phyloP scores from a whole-genome alignment of 2,113 vertebrate genomes.

The Harpagus bidentatus region DNA sequence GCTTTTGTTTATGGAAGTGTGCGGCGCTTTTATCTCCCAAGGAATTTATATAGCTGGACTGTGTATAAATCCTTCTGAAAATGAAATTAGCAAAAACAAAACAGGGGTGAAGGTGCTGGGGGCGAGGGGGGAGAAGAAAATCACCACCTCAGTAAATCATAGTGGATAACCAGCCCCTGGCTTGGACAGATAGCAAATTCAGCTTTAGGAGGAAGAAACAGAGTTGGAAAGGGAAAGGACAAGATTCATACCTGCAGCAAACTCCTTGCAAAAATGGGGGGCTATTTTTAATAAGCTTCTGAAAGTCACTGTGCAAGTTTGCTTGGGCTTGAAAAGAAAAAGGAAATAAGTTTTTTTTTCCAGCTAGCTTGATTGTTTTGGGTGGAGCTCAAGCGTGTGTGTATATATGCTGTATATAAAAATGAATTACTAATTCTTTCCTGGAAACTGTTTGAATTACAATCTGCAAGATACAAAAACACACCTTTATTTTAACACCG shows the following conservation, averaged over 20 bases:
- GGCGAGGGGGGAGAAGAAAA: not conserved
- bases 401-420: constrained; percentile 48
- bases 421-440: constrained; percentile 73
- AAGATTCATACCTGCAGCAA: constrained; percentile 17
- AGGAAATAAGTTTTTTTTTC: constrained; percentile 62
- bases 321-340: constrained; percentile 49
- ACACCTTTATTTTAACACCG: constrained; percentile 63
- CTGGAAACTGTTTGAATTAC: constrained; percentile 78
- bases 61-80: constrained; percentile 54
- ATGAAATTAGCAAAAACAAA: constrained; percentile 62
- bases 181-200: constrained; percentile 51
- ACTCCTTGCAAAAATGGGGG: constrained; percentile 4
- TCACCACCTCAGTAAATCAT: constrained; percentile 52
- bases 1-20: constrained; percentile 52
- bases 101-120: constrained; percentile 19
- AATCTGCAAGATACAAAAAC: constrained; percentile 74
- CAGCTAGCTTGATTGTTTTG: constrained; percentile 64
- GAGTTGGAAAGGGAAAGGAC: not conserved
- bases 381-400: constrained; percentile 39
- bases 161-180: constrained; percentile 23
- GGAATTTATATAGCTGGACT: constrained; percentile 44
- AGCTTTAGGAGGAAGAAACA: constrained; percentile 8
- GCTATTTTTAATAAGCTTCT: not conserved
- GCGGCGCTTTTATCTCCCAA: constrained; percentile 25
- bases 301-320: constrained; percentile 53